A percentile compares a stretch with the other conserved stretches of the same genome.
Evolutionary conservation across 2,113 vertebrate genomes (phyloP).

Genomic region (Tor tambroides): DNA sequence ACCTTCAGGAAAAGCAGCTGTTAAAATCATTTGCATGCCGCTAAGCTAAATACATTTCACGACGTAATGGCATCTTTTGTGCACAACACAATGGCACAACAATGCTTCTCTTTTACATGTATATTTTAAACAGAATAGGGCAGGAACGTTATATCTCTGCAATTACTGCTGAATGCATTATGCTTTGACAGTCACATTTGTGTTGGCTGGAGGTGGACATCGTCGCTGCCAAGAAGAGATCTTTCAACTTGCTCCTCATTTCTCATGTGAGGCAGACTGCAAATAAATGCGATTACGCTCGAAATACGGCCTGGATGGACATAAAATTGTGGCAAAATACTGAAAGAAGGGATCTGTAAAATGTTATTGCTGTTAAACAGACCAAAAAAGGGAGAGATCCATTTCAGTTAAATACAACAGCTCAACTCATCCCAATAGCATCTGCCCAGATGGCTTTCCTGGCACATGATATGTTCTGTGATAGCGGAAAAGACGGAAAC

Average conservation of each 20-base stretch:
- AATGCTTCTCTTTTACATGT: conserved; percentile 1
- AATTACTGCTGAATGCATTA: conserved; percentile 35
- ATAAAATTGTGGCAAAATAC: conserved; percentile 2
- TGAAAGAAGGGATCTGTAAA: conserved; percentile 7
- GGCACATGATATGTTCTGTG: conserved; percentile 25
- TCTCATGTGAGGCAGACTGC: conserved; percentile 25
- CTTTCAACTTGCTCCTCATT: conserved; percentile 44
- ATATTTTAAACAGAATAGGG: neutral
- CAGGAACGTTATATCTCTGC: neutral
- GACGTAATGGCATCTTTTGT: conserved; percentile 20
- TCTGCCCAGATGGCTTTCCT: conserved; percentile 38
- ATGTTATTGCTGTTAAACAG: conserved; percentile 30
- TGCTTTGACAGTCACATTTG: conserved; percentile 30
- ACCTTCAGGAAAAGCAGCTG: conserved; percentile 6
- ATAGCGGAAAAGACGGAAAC: conserved; percentile 20
- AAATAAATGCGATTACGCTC: conserved; percentile 40
- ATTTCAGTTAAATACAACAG: conserved; percentile 17
- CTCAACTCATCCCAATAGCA: neutral
- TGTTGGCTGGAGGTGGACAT: conserved; percentile 24
- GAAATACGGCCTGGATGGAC: conserved; percentile 2
- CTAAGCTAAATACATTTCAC: neutral
- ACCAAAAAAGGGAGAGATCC: neutral
- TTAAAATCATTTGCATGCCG: conserved; percentile 9
- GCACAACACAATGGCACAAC: neutral
- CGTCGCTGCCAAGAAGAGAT: conserved; percentile 16